Percentiles rank a stretch among this genome's conserved stretches.
Conservation (phyloP, 2,113 vertebrate genomes). For the Paratilapia polleni region DNA sequence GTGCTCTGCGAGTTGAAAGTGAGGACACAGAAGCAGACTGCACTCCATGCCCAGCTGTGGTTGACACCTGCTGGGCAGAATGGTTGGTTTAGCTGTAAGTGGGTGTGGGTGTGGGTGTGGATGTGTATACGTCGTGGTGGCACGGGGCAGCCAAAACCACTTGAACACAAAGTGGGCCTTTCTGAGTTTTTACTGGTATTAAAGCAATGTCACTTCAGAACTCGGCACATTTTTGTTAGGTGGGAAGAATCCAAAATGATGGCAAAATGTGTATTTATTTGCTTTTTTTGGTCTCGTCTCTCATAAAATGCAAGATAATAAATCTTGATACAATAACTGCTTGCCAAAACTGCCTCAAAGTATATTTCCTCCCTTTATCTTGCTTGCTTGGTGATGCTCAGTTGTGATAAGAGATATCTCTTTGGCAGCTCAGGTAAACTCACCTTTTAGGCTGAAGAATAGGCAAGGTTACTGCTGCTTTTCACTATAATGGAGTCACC, state of each 20-base stretch:
- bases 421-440: too few species aligned
- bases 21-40: not conserved
- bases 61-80: constrained; percentile 6
- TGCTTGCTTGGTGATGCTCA: not conserved
- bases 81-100: not conserved
- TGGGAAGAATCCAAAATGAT: too few species aligned
- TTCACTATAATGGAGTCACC: not conserved
- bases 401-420: not conserved
- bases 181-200: too few species aligned
- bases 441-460: not conserved
- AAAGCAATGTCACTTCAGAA: too few species aligned
- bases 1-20: not conserved
- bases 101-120: not conserved
- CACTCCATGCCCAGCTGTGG: constrained; percentile 14
- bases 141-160: constrained; percentile 1
- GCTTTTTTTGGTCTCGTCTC: too few species aligned
- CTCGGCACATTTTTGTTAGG: too few species aligned
- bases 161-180: not conserved
- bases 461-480: not conserved
- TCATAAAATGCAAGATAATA: too few species aligned
- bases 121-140: not conserved
- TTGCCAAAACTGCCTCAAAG: too few species aligned
- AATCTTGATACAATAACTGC: too few species aligned
- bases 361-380: too few species aligned
- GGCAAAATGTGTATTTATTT: too few species aligned